phyloP scores from a whole-genome alignment of 2,113 vertebrate species.

The Aplodontia rufa region DNA sequence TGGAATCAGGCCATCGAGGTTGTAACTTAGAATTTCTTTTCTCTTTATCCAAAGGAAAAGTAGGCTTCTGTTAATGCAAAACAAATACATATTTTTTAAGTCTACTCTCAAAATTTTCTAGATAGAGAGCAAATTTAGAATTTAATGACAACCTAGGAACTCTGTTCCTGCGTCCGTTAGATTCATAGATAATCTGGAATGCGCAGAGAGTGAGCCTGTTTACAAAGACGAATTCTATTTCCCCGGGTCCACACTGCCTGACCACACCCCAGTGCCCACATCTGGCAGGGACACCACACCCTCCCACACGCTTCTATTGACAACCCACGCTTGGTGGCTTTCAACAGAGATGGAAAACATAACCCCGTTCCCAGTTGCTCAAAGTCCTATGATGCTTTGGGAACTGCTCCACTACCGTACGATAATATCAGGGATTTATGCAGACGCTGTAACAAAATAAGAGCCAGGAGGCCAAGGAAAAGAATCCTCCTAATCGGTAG shows the following conservation, averaged over 20 bases:
- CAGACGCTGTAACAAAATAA: background rate
- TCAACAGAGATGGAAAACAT: background rate
- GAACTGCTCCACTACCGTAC: background rate
- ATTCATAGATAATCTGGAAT: background rate
- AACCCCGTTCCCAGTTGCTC: background rate
- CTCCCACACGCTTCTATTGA: too few relatives aligned
- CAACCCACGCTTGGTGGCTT: background rate
- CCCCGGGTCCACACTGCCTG: background rate
- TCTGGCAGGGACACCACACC: background rate
- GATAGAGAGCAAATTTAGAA: background rate
- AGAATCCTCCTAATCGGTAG: background rate
- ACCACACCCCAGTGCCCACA: background rate
- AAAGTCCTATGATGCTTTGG: background rate
- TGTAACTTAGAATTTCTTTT: background rate
- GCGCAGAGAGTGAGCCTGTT: background rate
- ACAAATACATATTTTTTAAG: background rate
- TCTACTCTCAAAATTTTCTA: background rate
- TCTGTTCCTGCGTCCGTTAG: background rate
- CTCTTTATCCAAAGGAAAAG: background rate
- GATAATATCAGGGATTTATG: background rate
- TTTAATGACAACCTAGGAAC: background rate
- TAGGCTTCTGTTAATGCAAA: background rate
- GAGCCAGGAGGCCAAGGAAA: background rate
- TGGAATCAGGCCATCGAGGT: background rate
- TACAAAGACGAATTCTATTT: background rate